Evolutionary conservation across 2,113 vertebrate species (phyloP), one percentile per base, ranked within the genome.

Genomic region (Antidorcas marsupialis): DNA sequence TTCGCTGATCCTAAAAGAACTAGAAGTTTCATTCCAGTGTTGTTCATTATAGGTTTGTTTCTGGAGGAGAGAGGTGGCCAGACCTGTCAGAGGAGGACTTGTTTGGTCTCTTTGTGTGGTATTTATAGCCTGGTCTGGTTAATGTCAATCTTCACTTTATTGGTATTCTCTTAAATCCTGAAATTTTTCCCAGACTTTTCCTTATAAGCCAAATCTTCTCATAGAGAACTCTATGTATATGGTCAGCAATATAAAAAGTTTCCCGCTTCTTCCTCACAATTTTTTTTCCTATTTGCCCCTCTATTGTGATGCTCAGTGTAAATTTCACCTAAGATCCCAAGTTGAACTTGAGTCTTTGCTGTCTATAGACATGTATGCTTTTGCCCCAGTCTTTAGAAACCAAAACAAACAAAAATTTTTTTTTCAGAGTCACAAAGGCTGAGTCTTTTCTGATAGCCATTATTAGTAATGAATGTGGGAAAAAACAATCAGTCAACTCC

Each of bases 71-170:
- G 98, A 92, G 3, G 98, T 89, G 94, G 97, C 93, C 91, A 95
- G 90, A 97, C 98, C 98, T 98, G 98, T 98, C 97, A 97, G 97
- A 97, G 98, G 98, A 98, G 97, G 97, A 79, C 88, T 98, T 98
- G 98, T 98, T 99, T 99, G 98, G 98, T 99, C 99, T 99, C 99
- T 99, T 99, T 99, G 98, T 99, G 99, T 99, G 99, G 99, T 99
- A 99, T 99, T 99, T 99, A 99, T 99, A 99, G 99, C 98, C 97
- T 97, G 98, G 98, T 99, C 99, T 99, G 99, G 98, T 99, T 99
- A 99, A 99, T 97, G 99, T 99, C 99, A 99, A 98, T 99, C 99
- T 99, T 98, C 97, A 88, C 98, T 99, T 99, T 99, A 99, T 98
- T 99, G 98, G 98, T 98, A 98, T 98, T 99, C 99, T 98, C 98